Base-by-base conservation (phyloP, 1,140 invertebrate genomes). In the Sweltsa coloradensis region DNA sequence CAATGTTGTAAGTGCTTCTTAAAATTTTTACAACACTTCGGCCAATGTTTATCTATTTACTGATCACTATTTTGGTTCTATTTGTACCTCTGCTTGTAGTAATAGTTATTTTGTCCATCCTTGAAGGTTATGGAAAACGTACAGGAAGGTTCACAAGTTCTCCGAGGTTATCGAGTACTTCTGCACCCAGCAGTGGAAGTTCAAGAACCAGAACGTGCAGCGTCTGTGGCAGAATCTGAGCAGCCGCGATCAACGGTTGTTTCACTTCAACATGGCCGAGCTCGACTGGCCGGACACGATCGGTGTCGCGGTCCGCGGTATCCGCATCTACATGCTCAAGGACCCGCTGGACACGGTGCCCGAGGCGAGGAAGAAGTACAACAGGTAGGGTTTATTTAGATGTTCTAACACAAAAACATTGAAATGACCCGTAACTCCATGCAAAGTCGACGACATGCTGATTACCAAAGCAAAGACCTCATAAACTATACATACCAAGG, bases 81-180 rank as follows among this genome's bases (percentile, higher is more conserved):
- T n/a, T n/a, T n/a, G n/a, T n/a, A n/a, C n/a, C n/a, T n/a, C n/a
- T n/a, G n/a, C n/a, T n/a, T n/a, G n/a, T n/a, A n/a, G n/a, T n/a
- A n/a, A n/a, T n/a, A n/a, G n/a, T n/a, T 31, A 37, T 37, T 37
- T n/a, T 4, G 14, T 5, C 21, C 21, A 18, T 26, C 21, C 47
- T 53, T 54, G 9, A 51, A 76, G 73, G 58, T 68, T 89, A 58
- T 61, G 80, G 45, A 78, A 78, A 51, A 69, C 81, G 18, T 87
- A 89, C 57, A 70, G 71, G 37, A 87, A 83, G 61, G 74, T 91
- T 26, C 75, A 84, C 53, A 81, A 79, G 59, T 83, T 88, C 34
- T 68, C 76, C 0, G 63, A 69, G 3, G 75, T 81, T 0, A 65
- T 90, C 14, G 71, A 79, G 13, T 83, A 80, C 55, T 91, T 91